Evolutionary conservation across 2,113 vertebrate genomes (phyloP).

Genomic region (Opisthocomus hoazin): DNA sequence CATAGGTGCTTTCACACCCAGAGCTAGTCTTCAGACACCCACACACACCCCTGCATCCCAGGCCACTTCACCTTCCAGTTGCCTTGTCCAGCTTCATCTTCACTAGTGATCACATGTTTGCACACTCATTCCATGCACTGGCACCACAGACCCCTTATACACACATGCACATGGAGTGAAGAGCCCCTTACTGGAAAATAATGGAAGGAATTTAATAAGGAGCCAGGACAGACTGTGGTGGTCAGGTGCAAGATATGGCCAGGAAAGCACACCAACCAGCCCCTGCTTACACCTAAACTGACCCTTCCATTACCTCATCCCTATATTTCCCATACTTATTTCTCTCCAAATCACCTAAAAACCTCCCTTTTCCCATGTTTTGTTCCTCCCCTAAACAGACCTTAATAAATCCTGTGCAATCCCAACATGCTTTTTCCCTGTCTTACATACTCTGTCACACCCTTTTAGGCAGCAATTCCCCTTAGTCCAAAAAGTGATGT

Average conservation of each 20-base stretch:
- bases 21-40: not conserved
- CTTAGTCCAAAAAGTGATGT: not conserved
- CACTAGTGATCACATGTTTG: accelerated
- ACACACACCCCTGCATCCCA: accelerated
- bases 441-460: not conserved
- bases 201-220: not conserved
- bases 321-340: not conserved
- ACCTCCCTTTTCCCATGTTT: not conserved
- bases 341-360: not conserved
- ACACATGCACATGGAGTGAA: not conserved
- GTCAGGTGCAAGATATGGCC: not conserved
- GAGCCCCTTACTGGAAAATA: not conserved
- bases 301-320: not conserved
- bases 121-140: not conserved
- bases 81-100: not conserved
- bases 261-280: not conserved
- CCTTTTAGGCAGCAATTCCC: accelerated
- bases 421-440: not conserved
- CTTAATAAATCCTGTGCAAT: not conserved
- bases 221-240: not conserved
- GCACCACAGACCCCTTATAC: not conserved
- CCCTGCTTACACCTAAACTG: not conserved
- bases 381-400: not conserved
- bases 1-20: not conserved
- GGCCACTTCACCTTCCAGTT: not conserved